A percentile compares a stretch with the other conserved stretches of the same genome.
Evolutionary conservation across 2,888 invertebrate genomes (phyloP).

Genomic region (Apeira syringaria): DNA sequence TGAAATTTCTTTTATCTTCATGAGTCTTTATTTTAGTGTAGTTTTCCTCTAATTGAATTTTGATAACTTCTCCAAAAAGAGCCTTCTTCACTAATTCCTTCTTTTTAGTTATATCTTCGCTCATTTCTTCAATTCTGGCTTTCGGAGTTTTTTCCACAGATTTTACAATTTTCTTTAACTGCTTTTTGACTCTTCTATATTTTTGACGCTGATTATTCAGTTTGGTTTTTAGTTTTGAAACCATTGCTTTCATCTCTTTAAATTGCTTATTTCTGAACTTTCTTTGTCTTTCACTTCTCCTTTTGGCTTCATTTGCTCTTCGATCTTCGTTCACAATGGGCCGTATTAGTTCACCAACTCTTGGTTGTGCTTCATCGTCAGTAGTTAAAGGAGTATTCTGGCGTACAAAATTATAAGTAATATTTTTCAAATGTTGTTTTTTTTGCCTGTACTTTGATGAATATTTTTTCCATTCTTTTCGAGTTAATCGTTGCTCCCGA

Average conservation of each 20-base stretch:
- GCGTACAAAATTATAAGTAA: slow-evolving; percentile 25
- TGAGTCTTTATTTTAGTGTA: slow-evolving; percentile 17
- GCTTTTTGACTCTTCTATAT: slow-evolving; percentile 25
- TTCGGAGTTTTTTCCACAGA: too few relatives aligned
- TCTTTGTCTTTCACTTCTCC: slow-evolving; percentile 27
- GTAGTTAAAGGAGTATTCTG: slow-evolving; percentile 27
- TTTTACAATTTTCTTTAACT: slow-evolving; percentile 26
- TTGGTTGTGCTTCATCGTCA: slow-evolving; percentile 21
- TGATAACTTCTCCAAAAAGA: slow-evolving; percentile 25
- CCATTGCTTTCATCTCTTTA: slow-evolving; percentile 21
- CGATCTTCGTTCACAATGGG: slow-evolving; percentile 17
- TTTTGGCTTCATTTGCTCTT: slow-evolving; percentile 28
- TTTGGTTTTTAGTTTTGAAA: slow-evolving; percentile 29
- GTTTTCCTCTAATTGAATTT: slow-evolving; percentile 27
- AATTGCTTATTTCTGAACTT: slow-evolving; percentile 26
- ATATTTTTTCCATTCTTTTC: slow-evolving; percentile 28
- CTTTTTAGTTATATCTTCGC: too few relatives aligned
- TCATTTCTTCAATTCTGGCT: too few relatives aligned
- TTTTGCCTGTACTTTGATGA: slow-evolving; percentile 24
- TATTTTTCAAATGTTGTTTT: slow-evolving; percentile 23
- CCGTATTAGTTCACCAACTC: neutral
- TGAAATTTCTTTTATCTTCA: slow-evolving; percentile 21
- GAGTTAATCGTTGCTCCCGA: slow-evolving; percentile 22
- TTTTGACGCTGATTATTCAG: slow-evolving; percentile 29
- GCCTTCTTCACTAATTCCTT: slow-evolving; percentile 26